Evolutionary conservation across 1,140 invertebrate species (phyloP).

Genomic region (Carposina sasakii): DNA sequence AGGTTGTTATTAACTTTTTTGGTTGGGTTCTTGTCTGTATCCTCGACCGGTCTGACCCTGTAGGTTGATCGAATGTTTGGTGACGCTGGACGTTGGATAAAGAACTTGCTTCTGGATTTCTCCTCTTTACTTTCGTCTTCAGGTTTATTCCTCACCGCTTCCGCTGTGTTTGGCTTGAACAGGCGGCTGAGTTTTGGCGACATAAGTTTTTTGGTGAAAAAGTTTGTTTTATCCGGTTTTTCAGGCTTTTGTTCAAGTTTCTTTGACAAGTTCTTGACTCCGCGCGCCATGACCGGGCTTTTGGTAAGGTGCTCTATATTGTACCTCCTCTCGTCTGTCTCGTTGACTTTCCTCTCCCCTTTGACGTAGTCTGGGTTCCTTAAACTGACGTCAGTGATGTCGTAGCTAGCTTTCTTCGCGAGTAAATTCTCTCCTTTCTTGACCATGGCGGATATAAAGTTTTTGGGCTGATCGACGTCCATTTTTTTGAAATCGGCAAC

Average conservation of each 20-base stretch:
- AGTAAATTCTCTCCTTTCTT: conserved; percentile 45
- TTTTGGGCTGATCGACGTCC: conserved; percentile 24
- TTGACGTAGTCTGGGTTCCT: conserved; percentile 22
- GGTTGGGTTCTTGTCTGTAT: conserved; percentile 10
- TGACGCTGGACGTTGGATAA: conserved; percentile 47
- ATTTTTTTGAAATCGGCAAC: conserved; percentile 23
- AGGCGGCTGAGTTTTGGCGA: conserved; percentile 63
- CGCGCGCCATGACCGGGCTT: conserved; percentile 33
- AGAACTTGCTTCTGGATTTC: conserved; percentile 57
- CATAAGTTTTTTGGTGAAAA: conserved; percentile 58
- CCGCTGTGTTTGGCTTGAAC: conserved; percentile 47
- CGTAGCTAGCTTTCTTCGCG: conserved; percentile 45
- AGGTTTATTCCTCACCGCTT: conserved; percentile 33
- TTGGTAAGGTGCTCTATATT: conserved; percentile 41
- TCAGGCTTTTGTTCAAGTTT: conserved; percentile 23
- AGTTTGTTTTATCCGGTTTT: conserved; percentile 41
- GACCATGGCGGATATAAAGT: conserved; percentile 35
- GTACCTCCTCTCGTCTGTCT: conserved; percentile 32
- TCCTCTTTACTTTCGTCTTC: conserved; percentile 36
- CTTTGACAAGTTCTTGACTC: conserved; percentile 39
- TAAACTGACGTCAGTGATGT: conserved; percentile 36
- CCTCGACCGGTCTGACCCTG: conserved; percentile 37
- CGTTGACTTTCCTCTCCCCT: conserved; percentile 27
- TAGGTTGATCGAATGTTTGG: conserved; percentile 35
- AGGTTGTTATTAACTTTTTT: conserved; percentile 25